Percentiles rank a stretch among this genome's conserved stretches.
These are phyloP conservation scores for Aptenodytes patagonicus DNA, from an alignment of 2,113 vertebrate genomes.

Conservation along the genomic window DNA sequence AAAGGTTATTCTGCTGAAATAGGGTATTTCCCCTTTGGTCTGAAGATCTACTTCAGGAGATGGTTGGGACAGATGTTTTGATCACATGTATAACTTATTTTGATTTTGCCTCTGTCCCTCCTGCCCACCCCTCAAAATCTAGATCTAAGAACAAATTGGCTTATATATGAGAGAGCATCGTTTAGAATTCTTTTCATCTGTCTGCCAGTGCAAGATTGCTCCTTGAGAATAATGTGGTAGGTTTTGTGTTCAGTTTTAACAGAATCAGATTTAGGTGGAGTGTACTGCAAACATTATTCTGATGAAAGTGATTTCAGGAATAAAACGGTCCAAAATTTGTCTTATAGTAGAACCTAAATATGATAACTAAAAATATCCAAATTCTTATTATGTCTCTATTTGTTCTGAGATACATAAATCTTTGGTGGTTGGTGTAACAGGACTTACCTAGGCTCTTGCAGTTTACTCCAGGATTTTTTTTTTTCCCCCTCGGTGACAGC, in stretches of 20 bases:
- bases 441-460: background rate
- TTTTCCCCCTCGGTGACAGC: background rate
- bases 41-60: background rate
- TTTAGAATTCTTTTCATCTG: background rate
- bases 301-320: background rate
- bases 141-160: background rate
- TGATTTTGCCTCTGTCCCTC: background rate
- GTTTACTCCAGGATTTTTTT: background rate
- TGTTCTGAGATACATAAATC: background rate
- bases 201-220: background rate
- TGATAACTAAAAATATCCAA: background rate
- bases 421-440: background rate
- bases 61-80: background rate
- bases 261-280: background rate
- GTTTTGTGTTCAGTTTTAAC: background rate
- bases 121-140: background rate
- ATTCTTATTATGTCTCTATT: background rate
- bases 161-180: background rate
- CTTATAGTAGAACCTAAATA: background rate
- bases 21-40: background rate
- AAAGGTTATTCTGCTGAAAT: background rate
- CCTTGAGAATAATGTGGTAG: rapidly evolving
- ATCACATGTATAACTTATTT: rapidly evolving
- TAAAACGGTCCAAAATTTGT: background rate
- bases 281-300: background rate